phyloP scores from a whole-genome alignment of 30 jellyfish, hydroid and myxozoan species.

The Aurelia sp. region DNA sequence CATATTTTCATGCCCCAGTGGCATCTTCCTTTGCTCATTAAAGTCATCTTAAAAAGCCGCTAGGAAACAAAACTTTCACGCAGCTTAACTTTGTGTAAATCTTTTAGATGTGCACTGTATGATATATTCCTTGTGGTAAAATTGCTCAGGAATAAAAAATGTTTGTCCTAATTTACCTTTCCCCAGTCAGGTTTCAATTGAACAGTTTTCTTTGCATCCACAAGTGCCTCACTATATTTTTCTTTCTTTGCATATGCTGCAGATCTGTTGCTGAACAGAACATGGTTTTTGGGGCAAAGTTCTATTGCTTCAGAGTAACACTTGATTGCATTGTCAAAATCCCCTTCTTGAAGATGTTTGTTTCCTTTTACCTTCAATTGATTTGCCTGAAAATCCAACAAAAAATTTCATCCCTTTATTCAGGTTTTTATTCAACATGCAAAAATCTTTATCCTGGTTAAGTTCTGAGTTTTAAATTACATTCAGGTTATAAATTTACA shows the following conservation, averaged over 20 bases:
- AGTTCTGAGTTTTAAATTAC: no score
- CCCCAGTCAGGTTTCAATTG: constrained; percentile 98
- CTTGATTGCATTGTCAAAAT: constrained; percentile 83
- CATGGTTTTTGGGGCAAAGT: constrained; percentile 93
- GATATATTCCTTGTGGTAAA: no score
- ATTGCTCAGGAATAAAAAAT: no score
- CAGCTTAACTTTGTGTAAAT: no score
- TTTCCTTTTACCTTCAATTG: constrained; percentile 87
- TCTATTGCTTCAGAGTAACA: constrained; percentile 93
- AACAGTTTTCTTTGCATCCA: constrained; percentile 98
- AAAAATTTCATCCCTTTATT: not conserved
- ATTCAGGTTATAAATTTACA: no score
- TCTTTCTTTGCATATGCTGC: constrained; percentile 99
- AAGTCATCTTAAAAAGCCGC: no score
- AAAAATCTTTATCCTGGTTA: no score
- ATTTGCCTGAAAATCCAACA: constrained; percentile 65
- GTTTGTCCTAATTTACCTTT: constrained; percentile 59
- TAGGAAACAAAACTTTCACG: no score
- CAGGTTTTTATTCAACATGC: no score
- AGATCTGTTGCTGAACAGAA: constrained; percentile 96
- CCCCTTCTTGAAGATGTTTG: constrained; percentile 77
- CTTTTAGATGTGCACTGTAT: no score
- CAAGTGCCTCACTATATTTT: constrained; percentile 82
- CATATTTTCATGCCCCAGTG: no score
- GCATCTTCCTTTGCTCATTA: no score